Conservation (phyloP, 2,888 invertebrate genomes). For the Carabus problematicus region DNA sequence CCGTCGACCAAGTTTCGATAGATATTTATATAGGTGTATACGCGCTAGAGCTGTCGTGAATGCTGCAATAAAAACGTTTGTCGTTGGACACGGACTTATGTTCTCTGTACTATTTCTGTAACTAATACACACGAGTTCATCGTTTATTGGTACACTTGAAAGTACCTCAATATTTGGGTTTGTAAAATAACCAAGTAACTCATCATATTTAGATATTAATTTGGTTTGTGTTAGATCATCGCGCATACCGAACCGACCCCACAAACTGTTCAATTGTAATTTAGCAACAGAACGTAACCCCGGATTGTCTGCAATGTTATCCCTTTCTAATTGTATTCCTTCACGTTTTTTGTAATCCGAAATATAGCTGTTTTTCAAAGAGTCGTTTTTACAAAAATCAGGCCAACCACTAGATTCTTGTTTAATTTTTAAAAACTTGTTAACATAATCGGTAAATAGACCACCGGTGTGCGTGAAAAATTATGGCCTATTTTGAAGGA, state of each 20-base stretch:
- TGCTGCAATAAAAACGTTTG: no score
- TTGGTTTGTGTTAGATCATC: slow-evolving; percentile 41
- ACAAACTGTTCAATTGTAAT: slow-evolving; percentile 45
- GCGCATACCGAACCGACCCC: slow-evolving; percentile 56
- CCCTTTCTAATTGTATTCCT: slow-evolving; percentile 40
- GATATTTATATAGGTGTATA: slow-evolving; percentile 4
- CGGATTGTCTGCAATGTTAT: slow-evolving; percentile 43
- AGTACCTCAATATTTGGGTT: not conserved
- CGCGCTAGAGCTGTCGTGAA: not conserved
- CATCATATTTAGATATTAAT: slow-evolving; percentile 10
- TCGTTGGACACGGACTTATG: no score
- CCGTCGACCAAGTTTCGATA: not conserved
- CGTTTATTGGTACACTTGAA: not conserved
- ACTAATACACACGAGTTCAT: not conserved
- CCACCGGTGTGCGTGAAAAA: no score
- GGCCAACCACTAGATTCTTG: slow-evolving; percentile 48
- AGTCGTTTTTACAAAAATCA: slow-evolving; percentile 38
- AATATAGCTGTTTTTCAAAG: slow-evolving; percentile 40
- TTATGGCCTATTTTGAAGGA: no score
- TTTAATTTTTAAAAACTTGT: slow-evolving; percentile 49
- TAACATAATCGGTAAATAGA: no score
- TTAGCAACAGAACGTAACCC: slow-evolving; percentile 45
- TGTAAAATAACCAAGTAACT: no score
- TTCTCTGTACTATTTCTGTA: no score
- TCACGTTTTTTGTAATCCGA: slow-evolving; percentile 42